phyloP scores from a whole-genome alignment of 2,113 vertebrate species.

The Octodon degus region DNA sequence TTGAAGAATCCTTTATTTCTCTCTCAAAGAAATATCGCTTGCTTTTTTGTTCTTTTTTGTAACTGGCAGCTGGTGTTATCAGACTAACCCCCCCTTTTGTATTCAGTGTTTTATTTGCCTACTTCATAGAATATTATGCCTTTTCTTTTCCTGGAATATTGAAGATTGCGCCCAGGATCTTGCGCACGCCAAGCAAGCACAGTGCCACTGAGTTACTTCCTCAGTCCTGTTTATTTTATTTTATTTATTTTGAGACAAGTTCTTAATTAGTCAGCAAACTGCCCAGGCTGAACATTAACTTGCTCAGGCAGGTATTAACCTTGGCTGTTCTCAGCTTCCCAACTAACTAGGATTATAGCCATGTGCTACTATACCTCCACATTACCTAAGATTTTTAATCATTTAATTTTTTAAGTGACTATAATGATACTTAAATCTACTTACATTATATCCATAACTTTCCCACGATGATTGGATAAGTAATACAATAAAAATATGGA shows the following conservation, averaged over 20 bases:
- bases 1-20: neutral
- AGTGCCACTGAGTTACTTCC: neutral
- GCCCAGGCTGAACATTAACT: neutral
- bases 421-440: constrained; percentile 15
- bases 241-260: neutral
- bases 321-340: neutral
- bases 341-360: neutral
- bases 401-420: constrained; percentile 2
- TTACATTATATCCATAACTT: neutral
- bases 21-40: neutral
- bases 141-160: neutral
- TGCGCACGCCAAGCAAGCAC: neutral
- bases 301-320: neutral
- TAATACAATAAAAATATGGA: constrained; percentile 41
- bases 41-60: neutral
- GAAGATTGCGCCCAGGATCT: neutral
- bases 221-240: neutral
- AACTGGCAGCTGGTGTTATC: neutral
- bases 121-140: neutral
- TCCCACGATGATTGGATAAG: constrained; percentile 8
- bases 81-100: neutral
- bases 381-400: neutral
- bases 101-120: neutral
- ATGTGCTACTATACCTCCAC: neutral
- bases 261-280: neutral